These are phyloP conservation scores for Andrena hattorfiana DNA, from an alignment of 2,888 invertebrate genomes.

Conservation along the genomic window DNA sequence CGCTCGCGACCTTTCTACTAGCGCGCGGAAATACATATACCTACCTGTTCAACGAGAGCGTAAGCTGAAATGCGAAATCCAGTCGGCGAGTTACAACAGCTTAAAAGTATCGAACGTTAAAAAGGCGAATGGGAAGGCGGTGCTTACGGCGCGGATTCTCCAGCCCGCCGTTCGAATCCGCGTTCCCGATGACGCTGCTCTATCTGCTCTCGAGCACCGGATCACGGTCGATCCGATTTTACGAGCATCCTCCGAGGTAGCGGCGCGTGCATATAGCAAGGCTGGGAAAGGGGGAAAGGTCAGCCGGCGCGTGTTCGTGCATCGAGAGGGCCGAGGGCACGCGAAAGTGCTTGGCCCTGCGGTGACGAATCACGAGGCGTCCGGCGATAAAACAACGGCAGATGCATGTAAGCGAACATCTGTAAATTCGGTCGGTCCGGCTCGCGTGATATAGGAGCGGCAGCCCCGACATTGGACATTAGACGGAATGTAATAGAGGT, in stretches of 20 bases:
- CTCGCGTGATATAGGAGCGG: constrained; percentile 64
- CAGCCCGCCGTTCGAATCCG: not conserved
- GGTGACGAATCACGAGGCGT: constrained; percentile 26
- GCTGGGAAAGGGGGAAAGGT: not conserved
- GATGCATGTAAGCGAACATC: constrained; percentile 65
- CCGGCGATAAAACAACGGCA: constrained; percentile 52
- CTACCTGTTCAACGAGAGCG: too few relatives aligned
- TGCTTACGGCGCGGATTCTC: not conserved
- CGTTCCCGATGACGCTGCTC: constrained; percentile 9
- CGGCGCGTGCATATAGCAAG: not conserved
- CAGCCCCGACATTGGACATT: constrained; percentile 69
- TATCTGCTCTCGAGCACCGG: not conserved
- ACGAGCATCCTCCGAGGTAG: constrained; percentile 12
- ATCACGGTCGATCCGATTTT: constrained; percentile 15
- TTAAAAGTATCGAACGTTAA: constrained; percentile 5
- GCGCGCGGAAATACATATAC: too few relatives aligned
- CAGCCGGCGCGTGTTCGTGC: not conserved
- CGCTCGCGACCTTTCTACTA: not conserved
- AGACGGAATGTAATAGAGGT: constrained; percentile 80
- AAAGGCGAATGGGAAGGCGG: constrained; percentile 9
- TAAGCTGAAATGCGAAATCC: not conserved
- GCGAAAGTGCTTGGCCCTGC: constrained; percentile 10
- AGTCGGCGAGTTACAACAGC: constrained; percentile 2
- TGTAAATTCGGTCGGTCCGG: constrained; percentile 70
- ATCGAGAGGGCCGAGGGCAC: not conserved